Base-by-base conservation (phyloP, 2,888 invertebrate genomes). In the Beris morrisii region DNA sequence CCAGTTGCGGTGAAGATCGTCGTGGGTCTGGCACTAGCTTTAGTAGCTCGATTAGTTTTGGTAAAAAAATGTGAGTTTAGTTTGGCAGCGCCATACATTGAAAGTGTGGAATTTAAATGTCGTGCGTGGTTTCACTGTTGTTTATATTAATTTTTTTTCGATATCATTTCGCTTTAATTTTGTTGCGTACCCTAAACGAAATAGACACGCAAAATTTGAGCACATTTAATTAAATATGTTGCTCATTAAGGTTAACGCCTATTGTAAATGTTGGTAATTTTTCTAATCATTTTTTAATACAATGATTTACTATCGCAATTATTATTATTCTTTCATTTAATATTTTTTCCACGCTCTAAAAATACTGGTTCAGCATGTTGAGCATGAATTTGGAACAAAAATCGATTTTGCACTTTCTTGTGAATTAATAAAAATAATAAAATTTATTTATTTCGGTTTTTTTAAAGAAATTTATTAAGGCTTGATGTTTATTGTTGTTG, bases 1-100 rank as follows among this genome's bases (percentile, higher is more conserved):
- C 80, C 90, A 92, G 92, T 92, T 87, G 88, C 89, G 83, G 88
- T 91, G 84, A 93, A 91, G 85, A 85, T 92, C 84, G 87, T 87
- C 82, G 89, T 93, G 82, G 93, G 93, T 81, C 86, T 90, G 81
- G 91, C 91, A 78, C 86, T 93, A 80, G 87, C 92, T 82, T 85
- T 88, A 81, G 91, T 92, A 80, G 92, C 92, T 77, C 90, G 92
- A 84, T 88, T 90, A 82, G 91, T 92, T 80, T 87, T 93, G 82
- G 87, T 91, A 82, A 89, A 88, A 83, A 87, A 88, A 82, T 79
- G 81, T 81, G 73, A 73, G 73, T 73, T 55, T 57, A 45, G 53
- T 45, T 22, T 22, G 22, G 22, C 53, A 52, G 64, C 64, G n/a
- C 38, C 59, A 15, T 63, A 44, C n/a, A 30, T 66, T 59, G 59